Evolutionary conservation across 2,797 vertebrate species (phyloP), one percentile per base, ranked within the genome.

Genomic region (Sebastiscus albofasciatus): DNA sequence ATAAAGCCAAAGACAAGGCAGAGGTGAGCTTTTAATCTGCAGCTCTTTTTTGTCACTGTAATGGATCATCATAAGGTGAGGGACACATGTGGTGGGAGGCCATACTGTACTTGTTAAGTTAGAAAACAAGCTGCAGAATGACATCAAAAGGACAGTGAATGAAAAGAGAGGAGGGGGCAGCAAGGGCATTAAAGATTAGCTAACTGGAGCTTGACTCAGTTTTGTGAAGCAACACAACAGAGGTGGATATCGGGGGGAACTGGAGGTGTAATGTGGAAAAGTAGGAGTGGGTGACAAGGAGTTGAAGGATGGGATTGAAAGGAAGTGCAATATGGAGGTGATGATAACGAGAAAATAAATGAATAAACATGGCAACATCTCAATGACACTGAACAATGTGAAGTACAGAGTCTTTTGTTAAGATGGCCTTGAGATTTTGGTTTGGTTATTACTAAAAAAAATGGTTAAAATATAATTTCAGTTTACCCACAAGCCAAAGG

Each of bases 131-230:
- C 55, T 29, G 60, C 26, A 6, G 20, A 58, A 26, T 16, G 42
- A 77, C 59, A 70, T 65, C 59, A 59, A 72, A 12, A 74, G 8
- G 10, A 39, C 16, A 20, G 12, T 61, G 12, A 59, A 77, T 60
- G 24, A 60, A 61, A 31, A 56, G 66, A 49, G 29, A 59, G 55
- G 22, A 22, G 67, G 55, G 29, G 34, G 33, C 1, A 18, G 42
- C 49, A 16, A 36, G 31, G 3, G 20, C 56, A 20, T 34, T 5
- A 49, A 2, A 68, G 72, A 82, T 82, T 61, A 75, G 29, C 11
- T 67, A 79, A 82, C 72, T 82, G 70, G 36, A 87, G 61, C 66
- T 46, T 80, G 65, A 80, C 61, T 84, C 64, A 24, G 54, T 42
- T 83, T 81, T 76, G 67, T 78, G 7, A 72, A 72, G 52, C 24